Percentiles rank a stretch among this genome's conserved stretches.
phyloP scores from a whole-genome alignment of 2,797 vertebrate species.

The Peromyscus aztecus region DNA sequence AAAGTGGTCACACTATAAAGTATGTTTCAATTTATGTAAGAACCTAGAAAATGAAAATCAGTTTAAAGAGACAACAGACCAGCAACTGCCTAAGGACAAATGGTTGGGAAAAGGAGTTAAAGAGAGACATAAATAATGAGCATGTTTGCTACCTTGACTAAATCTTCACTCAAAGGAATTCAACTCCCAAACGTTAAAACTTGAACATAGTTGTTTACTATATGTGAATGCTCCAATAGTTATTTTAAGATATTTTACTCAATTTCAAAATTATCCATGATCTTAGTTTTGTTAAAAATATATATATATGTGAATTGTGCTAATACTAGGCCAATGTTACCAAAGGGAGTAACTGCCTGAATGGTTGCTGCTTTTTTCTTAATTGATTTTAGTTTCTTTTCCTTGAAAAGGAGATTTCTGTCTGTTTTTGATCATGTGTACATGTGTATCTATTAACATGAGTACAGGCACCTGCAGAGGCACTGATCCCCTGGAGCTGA shows the following conservation, averaged over 20 bases:
- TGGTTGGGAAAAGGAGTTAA: not conserved
- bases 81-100: not conserved
- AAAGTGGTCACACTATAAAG: not conserved
- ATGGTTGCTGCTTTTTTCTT: not conserved
- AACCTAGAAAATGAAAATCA: not conserved
- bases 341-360: not conserved
- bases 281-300: not conserved
- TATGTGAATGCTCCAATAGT: not conserved
- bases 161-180: not conserved
- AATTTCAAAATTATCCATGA: not conserved
- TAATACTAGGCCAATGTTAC: not conserved
- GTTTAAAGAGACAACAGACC: not conserved
- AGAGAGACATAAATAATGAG: not conserved
- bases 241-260: not conserved
- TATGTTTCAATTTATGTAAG: conserved; percentile 26
- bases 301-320: not conserved
- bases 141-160: not conserved
- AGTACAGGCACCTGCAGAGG: not conserved
- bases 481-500: not conserved
- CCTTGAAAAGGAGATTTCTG: not conserved
- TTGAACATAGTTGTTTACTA: not conserved
- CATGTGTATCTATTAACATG: not conserved
- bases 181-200: not conserved
- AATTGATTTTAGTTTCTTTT: not conserved
- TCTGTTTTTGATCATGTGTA: not conserved